Percentiles rank a stretch among this genome's conserved stretches.
Conservation (phyloP, 1,140 invertebrate genomes). For the Neoseiulus cucumeris region DNA sequence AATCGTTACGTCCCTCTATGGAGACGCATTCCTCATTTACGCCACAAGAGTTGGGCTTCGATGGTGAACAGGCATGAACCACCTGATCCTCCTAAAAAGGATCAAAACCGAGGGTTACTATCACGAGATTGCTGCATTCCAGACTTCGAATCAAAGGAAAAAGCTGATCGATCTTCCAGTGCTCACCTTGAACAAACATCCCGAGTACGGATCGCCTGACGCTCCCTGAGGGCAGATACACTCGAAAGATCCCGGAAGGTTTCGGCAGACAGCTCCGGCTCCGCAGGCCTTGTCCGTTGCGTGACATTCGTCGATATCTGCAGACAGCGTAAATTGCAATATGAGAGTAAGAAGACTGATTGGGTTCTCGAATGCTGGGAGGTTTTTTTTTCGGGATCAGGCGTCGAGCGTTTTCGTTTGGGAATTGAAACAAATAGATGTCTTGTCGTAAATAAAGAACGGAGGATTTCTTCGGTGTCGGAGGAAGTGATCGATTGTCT, state of each 20-base stretch:
- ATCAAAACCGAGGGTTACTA: not conserved
- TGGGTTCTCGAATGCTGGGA: too few relatives aligned
- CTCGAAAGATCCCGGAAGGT: conserved; percentile 57
- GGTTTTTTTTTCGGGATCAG: too few relatives aligned
- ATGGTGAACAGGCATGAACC: conserved; percentile 21
- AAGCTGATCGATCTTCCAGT: conserved; percentile 39
- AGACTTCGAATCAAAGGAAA: too few relatives aligned
- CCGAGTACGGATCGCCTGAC: conserved; percentile 41
- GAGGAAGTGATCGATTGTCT: too few relatives aligned
- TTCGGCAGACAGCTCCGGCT: conserved; percentile 58
- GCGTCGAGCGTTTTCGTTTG: too few relatives aligned
- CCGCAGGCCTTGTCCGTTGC: conserved; percentile 38
- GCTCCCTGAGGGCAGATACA: conserved; percentile 51
- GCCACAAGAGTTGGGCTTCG: conserved; percentile 46
- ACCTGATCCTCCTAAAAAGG: not conserved
- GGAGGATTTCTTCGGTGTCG: too few relatives aligned
- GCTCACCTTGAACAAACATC: conserved; percentile 38
- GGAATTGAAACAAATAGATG: too few relatives aligned
- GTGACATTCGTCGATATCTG: conserved; percentile 61
- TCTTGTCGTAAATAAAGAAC: too few relatives aligned
- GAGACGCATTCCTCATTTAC: conserved; percentile 59
- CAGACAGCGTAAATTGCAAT: not conserved
- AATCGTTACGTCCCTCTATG: conserved; percentile 45
- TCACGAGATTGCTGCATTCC: too few relatives aligned
- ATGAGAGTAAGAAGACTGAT: too few relatives aligned